Percentiles rank a stretch among this genome's conserved stretches.
Evolutionary conservation across 2,113 vertebrate species (phyloP).

Genomic region (Gasterosteus nipponicus): DNA sequence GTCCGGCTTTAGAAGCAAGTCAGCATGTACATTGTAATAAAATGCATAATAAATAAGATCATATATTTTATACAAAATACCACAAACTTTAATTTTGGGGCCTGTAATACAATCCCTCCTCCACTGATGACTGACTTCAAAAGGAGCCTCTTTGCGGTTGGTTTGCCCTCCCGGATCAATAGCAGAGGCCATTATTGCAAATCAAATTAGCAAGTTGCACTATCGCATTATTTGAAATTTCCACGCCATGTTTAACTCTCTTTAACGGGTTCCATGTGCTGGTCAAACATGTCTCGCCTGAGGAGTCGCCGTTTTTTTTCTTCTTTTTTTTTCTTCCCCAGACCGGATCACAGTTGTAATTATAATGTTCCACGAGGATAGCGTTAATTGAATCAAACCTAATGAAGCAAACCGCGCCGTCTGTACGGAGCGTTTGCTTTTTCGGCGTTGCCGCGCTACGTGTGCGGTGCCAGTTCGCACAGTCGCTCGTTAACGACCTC

Average conservation of each 20-base stretch:
- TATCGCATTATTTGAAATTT: constrained; percentile 23
- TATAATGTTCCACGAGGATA: neutral
- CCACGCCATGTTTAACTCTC: constrained; percentile 2
- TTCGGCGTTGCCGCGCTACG: neutral
- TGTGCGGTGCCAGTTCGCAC: constrained; percentile 29
- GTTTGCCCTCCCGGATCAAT: neutral
- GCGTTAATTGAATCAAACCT: neutral
- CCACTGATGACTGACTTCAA: constrained; percentile 18
- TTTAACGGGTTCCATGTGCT: constrained; percentile 19
- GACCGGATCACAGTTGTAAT: neutral
- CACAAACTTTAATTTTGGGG: neutral
- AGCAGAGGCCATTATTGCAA: constrained; percentile 12
- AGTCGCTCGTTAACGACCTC: constrained; percentile 11
- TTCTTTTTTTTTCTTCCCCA: no score
- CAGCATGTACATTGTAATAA: neutral
- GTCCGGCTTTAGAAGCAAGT: neutral
- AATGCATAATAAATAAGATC: neutral
- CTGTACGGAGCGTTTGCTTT: neutral
- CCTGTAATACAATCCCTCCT: constrained; percentile 40
- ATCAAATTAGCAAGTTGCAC: constrained; percentile 14
- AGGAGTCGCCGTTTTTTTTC: neutral
- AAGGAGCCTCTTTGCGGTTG: constrained; percentile 20
- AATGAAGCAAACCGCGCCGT: neutral
- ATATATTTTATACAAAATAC: constrained; percentile 17
- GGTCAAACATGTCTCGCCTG: neutral